Percentiles rank a stretch among this genome's conserved stretches.
These are phyloP conservation scores for Erpornis zantholeuca DNA, from an alignment of 2,113 vertebrate species.

Conservation along the genomic window DNA sequence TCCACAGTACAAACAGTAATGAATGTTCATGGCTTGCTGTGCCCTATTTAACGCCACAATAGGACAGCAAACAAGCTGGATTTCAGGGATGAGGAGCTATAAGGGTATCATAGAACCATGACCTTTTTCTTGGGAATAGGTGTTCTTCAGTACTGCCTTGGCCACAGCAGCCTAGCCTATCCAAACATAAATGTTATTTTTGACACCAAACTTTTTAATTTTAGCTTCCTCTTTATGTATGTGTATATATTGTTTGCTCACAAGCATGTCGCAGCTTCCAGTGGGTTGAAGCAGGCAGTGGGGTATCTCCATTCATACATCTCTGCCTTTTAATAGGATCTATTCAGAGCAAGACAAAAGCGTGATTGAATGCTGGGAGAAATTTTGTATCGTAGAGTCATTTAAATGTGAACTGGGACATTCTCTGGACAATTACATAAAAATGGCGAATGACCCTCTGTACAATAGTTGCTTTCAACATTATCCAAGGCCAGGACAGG, in stretches of 20 bases:
- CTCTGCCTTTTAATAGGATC: conserved; percentile 35
- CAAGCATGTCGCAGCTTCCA: not conserved
- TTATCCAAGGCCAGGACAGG: conserved; percentile 42
- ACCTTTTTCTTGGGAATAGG: not conserved
- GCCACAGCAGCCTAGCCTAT: not conserved
- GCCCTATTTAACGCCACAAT: not conserved
- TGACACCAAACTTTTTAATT: not conserved
- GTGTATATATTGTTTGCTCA: conserved; percentile 16
- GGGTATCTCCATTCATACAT: conserved; percentile 35
- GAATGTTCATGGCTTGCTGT: not conserved
- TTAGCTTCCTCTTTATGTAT: conserved; percentile 1
- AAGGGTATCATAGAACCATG: not conserved
- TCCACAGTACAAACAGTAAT: not conserved
- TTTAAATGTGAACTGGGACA: conserved; percentile 64
- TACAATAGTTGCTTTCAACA: conserved; percentile 62
- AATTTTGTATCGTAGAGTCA: conserved; percentile 47
- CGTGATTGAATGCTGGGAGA: conserved; percentile 42
- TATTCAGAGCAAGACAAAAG: conserved; percentile 58
- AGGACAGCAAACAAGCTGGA: not conserved
- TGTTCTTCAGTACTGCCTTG: not conserved
- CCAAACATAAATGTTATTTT: conserved; percentile 1
- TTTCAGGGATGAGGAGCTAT: not conserved
- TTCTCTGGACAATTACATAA: conserved; percentile 62
- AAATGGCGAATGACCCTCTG: conserved; percentile 43
- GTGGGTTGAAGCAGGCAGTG: conserved; percentile 15